phyloP scores from a whole-genome alignment of 1,140 invertebrate species.

The Nylanderia fulva region DNA sequence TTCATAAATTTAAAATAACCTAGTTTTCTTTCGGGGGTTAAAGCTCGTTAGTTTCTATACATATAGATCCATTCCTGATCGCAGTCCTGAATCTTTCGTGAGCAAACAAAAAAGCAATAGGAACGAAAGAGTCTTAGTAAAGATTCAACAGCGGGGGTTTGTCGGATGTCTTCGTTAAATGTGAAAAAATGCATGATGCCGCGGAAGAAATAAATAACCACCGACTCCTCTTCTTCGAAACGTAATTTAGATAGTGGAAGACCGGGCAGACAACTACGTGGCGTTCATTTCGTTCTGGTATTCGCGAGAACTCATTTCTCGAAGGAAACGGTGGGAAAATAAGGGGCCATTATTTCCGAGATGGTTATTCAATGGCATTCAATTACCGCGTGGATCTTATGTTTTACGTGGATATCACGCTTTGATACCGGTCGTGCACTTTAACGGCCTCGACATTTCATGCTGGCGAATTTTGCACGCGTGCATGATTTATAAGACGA shows the following conservation, averaged over 20 bases:
- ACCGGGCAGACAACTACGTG: conserved; percentile 51
- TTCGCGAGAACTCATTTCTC: conserved; percentile 76
- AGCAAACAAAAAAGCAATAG: conserved; percentile 49
- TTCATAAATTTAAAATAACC: neutral
- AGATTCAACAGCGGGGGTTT: conserved; percentile 57
- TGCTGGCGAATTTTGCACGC: neutral
- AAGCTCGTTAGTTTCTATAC: conserved; percentile 14
- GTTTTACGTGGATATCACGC: conserved; percentile 44
- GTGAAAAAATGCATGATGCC: conserved; percentile 79
- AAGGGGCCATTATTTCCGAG: conserved; percentile 60
- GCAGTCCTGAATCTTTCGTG: conserved; percentile 28
- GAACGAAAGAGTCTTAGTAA: conserved; percentile 52
- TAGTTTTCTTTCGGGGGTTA: neutral
- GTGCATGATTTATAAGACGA: conserved; percentile 12
- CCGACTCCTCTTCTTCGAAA: conserved; percentile 67
- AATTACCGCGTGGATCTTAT: conserved; percentile 52
- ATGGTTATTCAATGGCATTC: conserved; percentile 63
- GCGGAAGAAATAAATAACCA: conserved; percentile 81
- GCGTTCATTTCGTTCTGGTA: conserved; percentile 74
- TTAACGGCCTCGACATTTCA: conserved; percentile 19
- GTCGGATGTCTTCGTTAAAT: conserved; percentile 76
- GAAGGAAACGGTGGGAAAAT: conserved; percentile 64
- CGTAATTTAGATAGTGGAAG: conserved; percentile 80
- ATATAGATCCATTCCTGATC: conserved; percentile 18
- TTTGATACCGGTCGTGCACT: conserved; percentile 43